Evolutionary conservation across 2,797 vertebrate species (phyloP).

Genomic region (Amphiprion clarkii): DNA sequence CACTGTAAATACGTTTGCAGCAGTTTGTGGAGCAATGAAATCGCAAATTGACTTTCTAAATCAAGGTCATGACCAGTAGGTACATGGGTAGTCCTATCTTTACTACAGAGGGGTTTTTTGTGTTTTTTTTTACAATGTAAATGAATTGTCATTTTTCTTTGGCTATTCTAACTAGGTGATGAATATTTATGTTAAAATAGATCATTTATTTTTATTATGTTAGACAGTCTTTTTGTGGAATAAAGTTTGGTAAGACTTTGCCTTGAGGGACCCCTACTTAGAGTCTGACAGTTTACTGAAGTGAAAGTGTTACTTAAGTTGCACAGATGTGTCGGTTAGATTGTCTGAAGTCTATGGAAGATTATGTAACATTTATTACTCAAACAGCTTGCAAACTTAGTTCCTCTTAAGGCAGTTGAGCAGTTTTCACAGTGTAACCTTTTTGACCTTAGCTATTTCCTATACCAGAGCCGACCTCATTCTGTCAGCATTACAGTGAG

Average conservation of each 20-base stretch:
- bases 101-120: too few relatives aligned
- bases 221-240: background rate
- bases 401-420: background rate
- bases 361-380: constrained; percentile 17
- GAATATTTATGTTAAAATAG: too few relatives aligned
- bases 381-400: background rate
- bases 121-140: too few relatives aligned
- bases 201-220: too few relatives aligned
- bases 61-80: too few relatives aligned
- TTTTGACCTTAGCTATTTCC: background rate
- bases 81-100: too few relatives aligned
- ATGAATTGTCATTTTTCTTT: too few relatives aligned
- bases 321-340: background rate
- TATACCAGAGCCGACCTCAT: background rate
- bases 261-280: constrained; percentile 29
- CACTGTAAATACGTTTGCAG: too few relatives aligned
- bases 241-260: constrained; percentile 11
- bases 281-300: constrained; percentile 35
- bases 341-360: constrained; percentile 28
- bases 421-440: too few relatives aligned
- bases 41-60: too few relatives aligned
- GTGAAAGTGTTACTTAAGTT: constrained; percentile 49
- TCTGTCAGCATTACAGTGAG: background rate
- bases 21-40: too few relatives aligned
- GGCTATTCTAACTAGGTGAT: background rate